These are phyloP conservation scores for Scaptomyza caliginosa DNA, from an alignment of 2,888 invertebrate species.

Conservation along the genomic window DNA sequence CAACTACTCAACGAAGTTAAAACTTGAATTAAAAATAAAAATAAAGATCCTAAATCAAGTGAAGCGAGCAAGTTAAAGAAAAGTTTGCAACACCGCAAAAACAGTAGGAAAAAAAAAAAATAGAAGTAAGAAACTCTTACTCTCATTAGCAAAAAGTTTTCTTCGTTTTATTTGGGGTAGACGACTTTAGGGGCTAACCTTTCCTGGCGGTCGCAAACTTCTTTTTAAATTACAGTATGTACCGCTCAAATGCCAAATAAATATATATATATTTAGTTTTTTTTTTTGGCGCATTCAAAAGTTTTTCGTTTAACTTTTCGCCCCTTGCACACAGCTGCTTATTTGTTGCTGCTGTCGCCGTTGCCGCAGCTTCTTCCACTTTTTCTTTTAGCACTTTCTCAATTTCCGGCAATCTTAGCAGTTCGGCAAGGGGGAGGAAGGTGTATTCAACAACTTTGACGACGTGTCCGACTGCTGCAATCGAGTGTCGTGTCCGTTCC, in stretches of 20 bases:
- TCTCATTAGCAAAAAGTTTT: conserved; percentile 75
- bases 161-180: not conserved
- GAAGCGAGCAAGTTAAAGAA: conserved; percentile 34
- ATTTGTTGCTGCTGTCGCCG: conserved; percentile 33
- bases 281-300: conserved; percentile 51
- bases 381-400: conserved; percentile 57
- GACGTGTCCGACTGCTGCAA: conserved; percentile 58
- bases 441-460: conserved; percentile 51
- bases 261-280: not conserved
- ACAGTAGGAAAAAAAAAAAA: conserved; percentile 14
- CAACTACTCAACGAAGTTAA: conserved; percentile 29
- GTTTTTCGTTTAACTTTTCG: conserved; percentile 76
- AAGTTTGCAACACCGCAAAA: conserved; percentile 50
- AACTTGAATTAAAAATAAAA: conserved; percentile 19
- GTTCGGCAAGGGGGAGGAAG: conserved; percentile 10
- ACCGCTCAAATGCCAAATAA: conserved; percentile 33
- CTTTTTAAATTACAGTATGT: conserved; percentile 33
- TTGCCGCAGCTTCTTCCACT: conserved; percentile 32
- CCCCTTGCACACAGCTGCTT: conserved; percentile 7
- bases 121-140: conserved; percentile 65
- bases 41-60: conserved; percentile 13
- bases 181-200: conserved; percentile 47
- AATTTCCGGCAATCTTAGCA: conserved; percentile 57
- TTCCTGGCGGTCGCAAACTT: conserved; percentile 33
- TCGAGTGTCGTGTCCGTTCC: conserved; percentile 37